Conservation (phyloP, 2,113 vertebrate species). For the Peromyscus leucopus region DNA sequence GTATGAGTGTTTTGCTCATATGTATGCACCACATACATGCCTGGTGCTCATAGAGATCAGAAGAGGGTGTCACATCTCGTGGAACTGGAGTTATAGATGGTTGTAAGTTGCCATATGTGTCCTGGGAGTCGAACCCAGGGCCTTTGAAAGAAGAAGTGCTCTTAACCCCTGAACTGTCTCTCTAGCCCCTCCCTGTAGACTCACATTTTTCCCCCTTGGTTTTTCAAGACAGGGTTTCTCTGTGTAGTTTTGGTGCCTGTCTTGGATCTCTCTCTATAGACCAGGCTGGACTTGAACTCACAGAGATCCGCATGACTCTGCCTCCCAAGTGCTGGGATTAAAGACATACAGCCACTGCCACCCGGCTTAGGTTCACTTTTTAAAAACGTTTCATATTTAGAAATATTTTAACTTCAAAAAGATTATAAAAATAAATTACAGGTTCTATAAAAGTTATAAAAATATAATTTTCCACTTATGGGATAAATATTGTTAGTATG, state of each 20-base stretch:
- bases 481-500: neutral
- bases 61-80: neutral
- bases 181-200: too few species aligned
- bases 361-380: neutral
- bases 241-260: too few species aligned
- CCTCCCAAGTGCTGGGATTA: too few species aligned
- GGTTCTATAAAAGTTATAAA: neutral
- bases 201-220: too few species aligned
- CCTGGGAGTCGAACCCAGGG: neutral
- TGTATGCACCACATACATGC: neutral
- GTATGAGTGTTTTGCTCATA: neutral
- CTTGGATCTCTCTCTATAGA: too few species aligned
- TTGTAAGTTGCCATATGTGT: neutral
- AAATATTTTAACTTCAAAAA: conserved; percentile 55
- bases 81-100: neutral
- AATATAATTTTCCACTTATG: neutral
- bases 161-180: neutral
- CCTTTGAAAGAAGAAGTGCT: neutral
- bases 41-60: neutral
- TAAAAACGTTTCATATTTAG: neutral
- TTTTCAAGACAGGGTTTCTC: too few species aligned
- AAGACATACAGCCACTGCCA: too few species aligned
- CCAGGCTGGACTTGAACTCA: too few species aligned
- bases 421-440: neutral
- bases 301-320: too few species aligned